Base-by-base conservation (phyloP, 1,140 invertebrate genomes). In the Drosophila bipectinata region DNA sequence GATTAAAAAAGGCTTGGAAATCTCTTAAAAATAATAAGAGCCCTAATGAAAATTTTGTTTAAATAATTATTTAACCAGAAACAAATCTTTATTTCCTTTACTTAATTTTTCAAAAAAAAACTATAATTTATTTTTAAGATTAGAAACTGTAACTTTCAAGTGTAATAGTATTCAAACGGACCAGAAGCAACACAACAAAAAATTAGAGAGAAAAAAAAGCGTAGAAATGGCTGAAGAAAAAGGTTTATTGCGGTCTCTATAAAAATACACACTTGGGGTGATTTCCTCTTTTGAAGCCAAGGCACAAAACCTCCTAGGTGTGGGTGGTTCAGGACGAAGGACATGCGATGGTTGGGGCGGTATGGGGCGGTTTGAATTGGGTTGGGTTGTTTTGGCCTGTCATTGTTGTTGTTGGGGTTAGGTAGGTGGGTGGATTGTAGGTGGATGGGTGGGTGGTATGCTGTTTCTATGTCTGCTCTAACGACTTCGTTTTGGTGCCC, bases 201-300 rank as follows among this genome's bases (percentile, higher is more conserved):
- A 34, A 37, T 32, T 41, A 47, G 34, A 48, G 34, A 48, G 32
- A 28, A 28, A 28, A 28, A 62, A 47, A 60, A 68, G 47, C 34
- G 54, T 51, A 79, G 60, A 82, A 74, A 83, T 71, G 67, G 67
- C 64, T 39, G 64, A 64, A 87, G 82, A 87, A 87, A 87, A 87
- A 87, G 82, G 82, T 87, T 87, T 87, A 87, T 87, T 87, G 82
- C 83, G 82, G 83, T 88, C 82, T 87, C 82, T 83, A 87, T 87
- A 87, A 87, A 87, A 87, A 87, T 87, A 87, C 83, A 87, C 82
- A 87, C 82, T 87, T 87, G 82, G 82, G 82, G 82, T 87, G 82
- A 87, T 88, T 88, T 87, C 63, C 82, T 87, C 59, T 37, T 87
- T 85, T 87, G 82, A 85, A 77, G 81, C 73, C 60, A 7, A 28